phyloP scores from a whole-genome alignment of 2,113 vertebrate species.

The Crotalus helleri region DNA sequence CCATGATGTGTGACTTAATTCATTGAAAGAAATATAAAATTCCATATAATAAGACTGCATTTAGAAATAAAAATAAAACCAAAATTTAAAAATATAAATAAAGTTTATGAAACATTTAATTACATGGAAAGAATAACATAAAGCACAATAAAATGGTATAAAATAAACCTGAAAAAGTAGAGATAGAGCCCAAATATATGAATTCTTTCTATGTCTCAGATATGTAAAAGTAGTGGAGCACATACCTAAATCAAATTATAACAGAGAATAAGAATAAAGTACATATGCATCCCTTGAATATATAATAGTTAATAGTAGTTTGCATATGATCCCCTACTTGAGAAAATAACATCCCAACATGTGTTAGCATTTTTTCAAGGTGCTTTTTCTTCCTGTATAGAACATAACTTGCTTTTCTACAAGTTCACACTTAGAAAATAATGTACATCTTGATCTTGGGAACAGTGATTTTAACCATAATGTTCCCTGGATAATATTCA shows the following conservation, averaged over 20 bases:
- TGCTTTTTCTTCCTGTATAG: neutral
- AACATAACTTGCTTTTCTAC: neutral
- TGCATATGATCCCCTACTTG: neutral
- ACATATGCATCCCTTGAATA: neutral
- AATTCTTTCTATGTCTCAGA: neutral
- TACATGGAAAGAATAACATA: neutral
- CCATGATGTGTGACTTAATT: neutral
- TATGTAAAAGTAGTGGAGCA: neutral
- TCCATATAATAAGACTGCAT: neutral
- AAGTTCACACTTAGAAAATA: neutral
- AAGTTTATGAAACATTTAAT: neutral
- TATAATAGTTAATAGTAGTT: neutral
- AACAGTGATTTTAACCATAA: neutral
- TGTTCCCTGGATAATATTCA: neutral
- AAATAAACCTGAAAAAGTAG: neutral
- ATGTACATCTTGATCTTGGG: neutral
- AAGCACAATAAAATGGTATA: neutral
- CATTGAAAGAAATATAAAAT: neutral
- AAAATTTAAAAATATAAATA: neutral
- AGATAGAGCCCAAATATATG: neutral
- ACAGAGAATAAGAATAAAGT: neutral
- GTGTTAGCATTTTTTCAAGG: neutral
- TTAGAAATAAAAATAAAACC: neutral
- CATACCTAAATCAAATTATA: neutral
- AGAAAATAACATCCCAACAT: neutral